A percentile compares a stretch with the other conserved stretches of the same genome.
phyloP scores from a whole-genome alignment of 2,888 invertebrate genomes.

The Graphium colonna region DNA sequence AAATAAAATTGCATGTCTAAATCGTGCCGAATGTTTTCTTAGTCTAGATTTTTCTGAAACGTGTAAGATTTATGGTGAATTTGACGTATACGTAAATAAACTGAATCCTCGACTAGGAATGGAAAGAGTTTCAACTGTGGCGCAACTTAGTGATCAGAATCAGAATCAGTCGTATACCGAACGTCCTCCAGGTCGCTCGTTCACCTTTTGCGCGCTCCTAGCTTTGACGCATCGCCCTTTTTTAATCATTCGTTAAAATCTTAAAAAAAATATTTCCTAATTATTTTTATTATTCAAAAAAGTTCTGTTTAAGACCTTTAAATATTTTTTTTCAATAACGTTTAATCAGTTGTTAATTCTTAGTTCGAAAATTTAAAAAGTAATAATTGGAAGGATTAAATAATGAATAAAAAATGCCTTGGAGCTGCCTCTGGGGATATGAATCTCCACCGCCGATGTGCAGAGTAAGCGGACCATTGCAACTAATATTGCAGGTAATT shows the following conservation, averaged over 20 bases:
- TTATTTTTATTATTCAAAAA: neutral
- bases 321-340: neutral
- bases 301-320: neutral
- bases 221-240: slow-evolving; percentile 1
- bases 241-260: neutral
- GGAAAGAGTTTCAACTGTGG: slow-evolving; percentile 42
- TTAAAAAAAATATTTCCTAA: neutral
- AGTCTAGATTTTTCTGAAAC: neutral
- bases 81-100: neutral
- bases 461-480: slow-evolving; percentile 66
- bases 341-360: too few relatives aligned
- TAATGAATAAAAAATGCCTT: slow-evolving; percentile 65
- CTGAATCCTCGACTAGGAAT: slow-evolving; percentile 27
- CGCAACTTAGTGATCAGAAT: slow-evolving; percentile 30
- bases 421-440: slow-evolving; percentile 75
- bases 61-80: slow-evolving; percentile 1
- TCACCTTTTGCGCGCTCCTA: slow-evolving; percentile 20
- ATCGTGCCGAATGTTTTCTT: neutral
- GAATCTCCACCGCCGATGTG: slow-evolving; percentile 64
- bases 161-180: slow-evolving; percentile 55
- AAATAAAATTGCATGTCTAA: slow-evolving; percentile 1
- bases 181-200: slow-evolving; percentile 46
- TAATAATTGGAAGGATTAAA: slow-evolving; percentile 14
- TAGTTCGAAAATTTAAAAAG: too few relatives aligned
- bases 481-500: slow-evolving; percentile 60